Base-by-base conservation (phyloP, 2,113 vertebrate species). In the Callopanchax toddi region DNA sequence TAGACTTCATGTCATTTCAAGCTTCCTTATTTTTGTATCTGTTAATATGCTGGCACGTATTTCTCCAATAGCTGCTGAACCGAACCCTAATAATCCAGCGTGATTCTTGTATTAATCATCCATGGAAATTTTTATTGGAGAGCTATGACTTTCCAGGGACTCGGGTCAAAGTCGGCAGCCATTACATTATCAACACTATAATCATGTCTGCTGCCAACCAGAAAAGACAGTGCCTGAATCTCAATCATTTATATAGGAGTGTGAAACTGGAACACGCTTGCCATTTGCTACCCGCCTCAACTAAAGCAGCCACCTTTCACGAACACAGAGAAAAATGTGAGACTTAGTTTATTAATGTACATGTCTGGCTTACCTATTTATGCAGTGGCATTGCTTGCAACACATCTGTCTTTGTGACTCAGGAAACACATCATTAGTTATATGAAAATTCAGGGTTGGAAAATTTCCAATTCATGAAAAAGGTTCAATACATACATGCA, bases 391-490 rank as follows among this genome's bases (percentile, higher is more conserved):
- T 16, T 25, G 56, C 70, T 57, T 1, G 57, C 60, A 59, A 77
- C 65, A 50, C 66, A 88, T 87, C 76, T 5, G 22, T 88, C 82
- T 89, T 75, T 79, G 73, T 80, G 83, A 60, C 76, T 84, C 78
- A 79, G 79, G 73, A 86, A 87, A 87, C 81, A 67, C 53, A 61
- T 73, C 78, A 87, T 90, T 88, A 81, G 74, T 85, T 81, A 87
- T 76, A 60, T 59, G 53, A 82, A 81, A 75, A 80, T 62, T 74
- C 76, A 50, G 60, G 37, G 62, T 70, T 78, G 74, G 76, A 69
- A 74, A 55, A 88, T 86, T 82, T 90, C 86, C 85, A 84, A 81
- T 85, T 76, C 69, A 86, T 83, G 81, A 67, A 80, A 85, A 75
- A 67, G 43, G 68, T 59, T 48, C 36, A 63, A 57, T 34, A 70